Base-by-base conservation (phyloP, 2,113 vertebrate genomes). In the Antechinus flavipes region DNA sequence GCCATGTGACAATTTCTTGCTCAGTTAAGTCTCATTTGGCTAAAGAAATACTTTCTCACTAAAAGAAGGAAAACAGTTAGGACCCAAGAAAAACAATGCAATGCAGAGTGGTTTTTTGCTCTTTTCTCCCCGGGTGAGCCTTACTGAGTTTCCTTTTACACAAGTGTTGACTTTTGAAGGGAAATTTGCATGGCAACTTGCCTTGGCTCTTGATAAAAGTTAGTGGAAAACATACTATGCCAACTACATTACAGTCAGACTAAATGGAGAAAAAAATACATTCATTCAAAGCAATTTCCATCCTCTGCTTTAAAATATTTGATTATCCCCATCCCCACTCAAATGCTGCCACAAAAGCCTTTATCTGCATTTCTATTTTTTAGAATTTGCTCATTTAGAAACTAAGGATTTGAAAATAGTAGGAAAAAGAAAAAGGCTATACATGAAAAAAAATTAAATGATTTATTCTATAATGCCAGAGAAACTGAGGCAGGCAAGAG, bases 181-280 rank as follows among this genome's bases (percentile, higher is more conserved):
- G 54, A 96, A 95, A 93, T 94, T 92, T 92, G 42, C 68, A 56
- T 91, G 61, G 61, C 22, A 68, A 91, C 97, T 97, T 94, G 30
- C 61, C 50, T 94, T 94, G 55, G 54, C 52, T 1, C 50, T 94
- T 84, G 84, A 91, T 90, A 22, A 53, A 90, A 95, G 68, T 84
- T 42, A 84, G 68, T 42, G 68, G 68, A 84, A 84, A 84, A 84
- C 68, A 54, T 58, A 93, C 16, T 90, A 26, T 8, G 92, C 52
- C 92, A 95, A 93, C 16, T 89, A 6, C 35, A n/a, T 35, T 90
- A 54, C 54, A 76, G 9, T 95, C 91, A 96, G 90, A 95, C 54
- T 89, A 84, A 42, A 84, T 14, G 2, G 9, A 68, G 89, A 10
- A 46, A 89, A 25, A 94, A 96, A 94, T 61, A 94, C 89, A 95